Conservation (phyloP, 2,888 invertebrate genomes). For the Platycnemis pennipes region DNA sequence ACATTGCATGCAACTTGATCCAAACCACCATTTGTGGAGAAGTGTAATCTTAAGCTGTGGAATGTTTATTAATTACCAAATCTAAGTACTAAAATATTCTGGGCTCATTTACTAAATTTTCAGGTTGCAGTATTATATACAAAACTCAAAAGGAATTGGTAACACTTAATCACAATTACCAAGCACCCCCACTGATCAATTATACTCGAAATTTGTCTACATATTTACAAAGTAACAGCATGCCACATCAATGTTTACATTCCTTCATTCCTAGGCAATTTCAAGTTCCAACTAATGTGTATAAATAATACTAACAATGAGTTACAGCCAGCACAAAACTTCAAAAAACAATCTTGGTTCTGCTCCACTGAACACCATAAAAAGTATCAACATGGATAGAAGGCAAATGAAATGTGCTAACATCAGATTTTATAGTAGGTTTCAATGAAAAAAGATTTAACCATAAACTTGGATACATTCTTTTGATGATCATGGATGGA, state of each 20-base stretch:
- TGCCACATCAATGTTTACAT: slow-evolving; percentile 44
- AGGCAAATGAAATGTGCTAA: neutral
- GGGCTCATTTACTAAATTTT: neutral
- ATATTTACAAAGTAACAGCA: slow-evolving; percentile 58
- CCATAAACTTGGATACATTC: neutral
- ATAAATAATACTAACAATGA: neutral
- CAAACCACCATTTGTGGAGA: slow-evolving; percentile 46
- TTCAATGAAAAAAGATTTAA: neutral
- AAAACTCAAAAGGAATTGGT: neutral
- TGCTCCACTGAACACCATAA: neutral
- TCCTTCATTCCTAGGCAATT: neutral
- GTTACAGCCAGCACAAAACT: neutral
- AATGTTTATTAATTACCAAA: slow-evolving; percentile 23
- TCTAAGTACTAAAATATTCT: neutral
- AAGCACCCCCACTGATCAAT: slow-evolving; percentile 40
- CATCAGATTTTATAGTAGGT: neutral
- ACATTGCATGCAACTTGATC: slow-evolving; percentile 51
- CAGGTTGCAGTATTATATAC: slow-evolving; percentile 1
- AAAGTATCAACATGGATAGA: neutral
- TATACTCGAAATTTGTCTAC: neutral
- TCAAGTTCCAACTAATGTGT: neutral
- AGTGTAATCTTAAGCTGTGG: neutral
- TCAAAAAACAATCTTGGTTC: neutral
- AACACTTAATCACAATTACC: neutral
- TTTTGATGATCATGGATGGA: neutral